Percentiles rank a stretch among this genome's conserved stretches.
These are phyloP conservation scores for Drosophila nigromelanica DNA, from an alignment of 1,140 invertebrate species.

Conservation along the genomic window DNA sequence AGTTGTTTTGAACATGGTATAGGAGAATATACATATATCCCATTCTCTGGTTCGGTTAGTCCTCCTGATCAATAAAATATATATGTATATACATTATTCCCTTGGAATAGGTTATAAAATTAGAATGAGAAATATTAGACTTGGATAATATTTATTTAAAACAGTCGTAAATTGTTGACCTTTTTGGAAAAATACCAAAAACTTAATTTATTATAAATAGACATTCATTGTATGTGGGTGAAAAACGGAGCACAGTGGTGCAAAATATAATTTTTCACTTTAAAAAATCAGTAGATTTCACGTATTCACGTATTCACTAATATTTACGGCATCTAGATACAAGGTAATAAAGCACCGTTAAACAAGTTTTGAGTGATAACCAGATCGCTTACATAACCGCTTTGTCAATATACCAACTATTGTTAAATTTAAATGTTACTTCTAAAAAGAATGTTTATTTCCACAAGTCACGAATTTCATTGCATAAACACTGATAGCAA, in stretches of 20 bases:
- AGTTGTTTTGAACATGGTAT: no score
- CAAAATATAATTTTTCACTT: background rate
- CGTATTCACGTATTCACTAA: no score
- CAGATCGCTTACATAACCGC: background rate
- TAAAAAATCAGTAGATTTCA: no score
- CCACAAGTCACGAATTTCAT: no score
- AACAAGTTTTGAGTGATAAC: background rate
- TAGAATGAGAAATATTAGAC: background rate
- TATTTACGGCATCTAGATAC: no score
- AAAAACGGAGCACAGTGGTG: constrained; percentile 1
- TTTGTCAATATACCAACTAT: background rate
- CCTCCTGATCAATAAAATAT: no score
- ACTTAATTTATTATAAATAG: constrained; percentile 11
- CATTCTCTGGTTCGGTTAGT: no score
- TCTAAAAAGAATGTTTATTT: background rate
- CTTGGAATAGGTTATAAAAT: background rate
- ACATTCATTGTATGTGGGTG: background rate
- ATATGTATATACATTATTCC: background rate
- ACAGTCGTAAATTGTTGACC: constrained; percentile 30
- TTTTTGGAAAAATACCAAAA: constrained; percentile 20
- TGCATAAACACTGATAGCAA: background rate
- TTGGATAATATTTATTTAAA: background rate
- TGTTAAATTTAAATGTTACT: background rate
- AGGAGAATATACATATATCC: no score
- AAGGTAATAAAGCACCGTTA: no score